These are phyloP conservation scores for Hepsetus odoe DNA, from an alignment of 2,113 vertebrate species.

Conservation along the genomic window DNA sequence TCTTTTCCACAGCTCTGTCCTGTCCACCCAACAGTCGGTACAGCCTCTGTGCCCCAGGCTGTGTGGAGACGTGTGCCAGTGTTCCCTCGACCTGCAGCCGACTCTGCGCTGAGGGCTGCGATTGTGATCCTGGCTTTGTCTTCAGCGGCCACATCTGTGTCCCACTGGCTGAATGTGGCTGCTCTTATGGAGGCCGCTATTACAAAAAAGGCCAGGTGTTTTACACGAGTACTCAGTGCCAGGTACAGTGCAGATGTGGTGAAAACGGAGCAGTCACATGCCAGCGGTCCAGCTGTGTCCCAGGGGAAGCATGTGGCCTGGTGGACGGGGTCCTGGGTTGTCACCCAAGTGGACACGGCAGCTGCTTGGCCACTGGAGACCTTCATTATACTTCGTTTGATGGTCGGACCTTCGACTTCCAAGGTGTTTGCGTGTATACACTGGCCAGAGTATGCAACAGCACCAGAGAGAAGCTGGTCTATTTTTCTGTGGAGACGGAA, in stretches of 20 bases:
- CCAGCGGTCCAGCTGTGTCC: slow-evolving; percentile 54
- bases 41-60: slow-evolving; percentile 64
- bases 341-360: slow-evolving; percentile 60
- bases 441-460: slow-evolving; percentile 63
- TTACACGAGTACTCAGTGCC: slow-evolving; percentile 58
- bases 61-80: slow-evolving; percentile 71
- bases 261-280: slow-evolving; percentile 64
- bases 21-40: slow-evolving; percentile 82
- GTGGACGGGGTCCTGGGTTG: slow-evolving; percentile 67
- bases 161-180: slow-evolving; percentile 77
- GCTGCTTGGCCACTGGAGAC: slow-evolving; percentile 70
- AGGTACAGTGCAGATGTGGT: slow-evolving; percentile 68
- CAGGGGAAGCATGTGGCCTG: slow-evolving; percentile 66
- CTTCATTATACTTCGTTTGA: slow-evolving; percentile 74
- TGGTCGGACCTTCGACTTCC: slow-evolving; percentile 69
- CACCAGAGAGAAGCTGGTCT: slow-evolving; percentile 45
- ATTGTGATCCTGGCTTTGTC: slow-evolving; percentile 74
- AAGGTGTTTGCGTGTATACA: slow-evolving; percentile 70
- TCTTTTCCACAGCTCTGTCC: slow-evolving; percentile 63
- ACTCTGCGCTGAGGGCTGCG: slow-evolving; percentile 74
- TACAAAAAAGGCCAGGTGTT: slow-evolving; percentile 70
- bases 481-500: slow-evolving; percentile 67
- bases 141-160: slow-evolving; percentile 75
- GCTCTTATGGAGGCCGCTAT: slow-evolving; percentile 73
- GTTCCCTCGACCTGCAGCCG: slow-evolving; percentile 57